These are phyloP conservation scores for Nasonovia ribisnigri DNA, from an alignment of 2,888 invertebrate species.

Conservation along the genomic window DNA sequence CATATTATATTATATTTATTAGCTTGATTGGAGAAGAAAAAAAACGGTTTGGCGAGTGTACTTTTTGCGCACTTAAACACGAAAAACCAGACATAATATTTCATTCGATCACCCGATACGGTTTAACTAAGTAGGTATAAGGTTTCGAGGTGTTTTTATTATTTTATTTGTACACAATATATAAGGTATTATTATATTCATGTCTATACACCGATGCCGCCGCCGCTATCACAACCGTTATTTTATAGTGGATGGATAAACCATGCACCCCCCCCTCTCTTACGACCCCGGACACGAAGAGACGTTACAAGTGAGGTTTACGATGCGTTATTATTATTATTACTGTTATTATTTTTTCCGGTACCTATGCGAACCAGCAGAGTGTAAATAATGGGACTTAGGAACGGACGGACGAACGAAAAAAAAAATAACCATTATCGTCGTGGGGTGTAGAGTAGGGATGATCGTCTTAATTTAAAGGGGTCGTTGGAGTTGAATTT, in stretches of 20 bases:
- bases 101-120: background rate
- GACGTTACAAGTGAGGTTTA: conserved; percentile 42
- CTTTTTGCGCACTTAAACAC: background rate
- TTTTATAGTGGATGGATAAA: background rate
- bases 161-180: background rate
- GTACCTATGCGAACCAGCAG: conserved; percentile 11
- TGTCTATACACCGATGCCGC: background rate
- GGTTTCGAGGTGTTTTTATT: background rate
- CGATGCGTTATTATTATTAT: conserved; percentile 48
- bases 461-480: conserved; percentile 57
- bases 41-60: background rate
- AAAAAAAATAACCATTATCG: conserved; percentile 40
- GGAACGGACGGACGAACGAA: background rate
- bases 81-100: background rate
- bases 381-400: conserved; percentile 51
- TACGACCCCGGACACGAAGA: background rate
- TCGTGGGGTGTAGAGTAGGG: background rate
- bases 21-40: background rate
- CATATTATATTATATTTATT: background rate
- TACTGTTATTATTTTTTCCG: conserved; percentile 19
- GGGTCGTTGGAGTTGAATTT: conserved; percentile 35
- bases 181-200: background rate
- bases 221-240: background rate
- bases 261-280: background rate
- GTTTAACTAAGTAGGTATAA: background rate